These are phyloP conservation scores for Chymomyza caudatula DNA, from an alignment of 2,888 invertebrate species.

Conservation along the genomic window DNA sequence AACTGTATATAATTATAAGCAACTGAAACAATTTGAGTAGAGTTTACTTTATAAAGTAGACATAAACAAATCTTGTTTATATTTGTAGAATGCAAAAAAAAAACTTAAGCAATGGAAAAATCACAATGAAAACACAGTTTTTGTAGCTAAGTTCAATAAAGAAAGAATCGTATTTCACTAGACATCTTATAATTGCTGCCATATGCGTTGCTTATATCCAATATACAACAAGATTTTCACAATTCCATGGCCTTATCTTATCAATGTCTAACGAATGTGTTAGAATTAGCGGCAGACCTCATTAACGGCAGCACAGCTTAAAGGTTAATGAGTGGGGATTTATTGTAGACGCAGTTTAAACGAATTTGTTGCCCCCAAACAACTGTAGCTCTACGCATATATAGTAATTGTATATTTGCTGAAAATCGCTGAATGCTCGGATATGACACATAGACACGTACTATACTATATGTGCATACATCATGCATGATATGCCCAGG, in stretches of 20 bases:
- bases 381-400: background rate
- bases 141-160: conserved; percentile 15
- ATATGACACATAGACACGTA: background rate
- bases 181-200: conserved; percentile 20
- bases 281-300: conserved; percentile 22
- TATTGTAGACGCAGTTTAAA: background rate
- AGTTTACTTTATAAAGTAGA: background rate
- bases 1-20: background rate
- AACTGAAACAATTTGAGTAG: background rate
- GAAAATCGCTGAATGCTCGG: background rate
- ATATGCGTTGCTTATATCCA: conserved; percentile 23
- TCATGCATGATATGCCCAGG: background rate
- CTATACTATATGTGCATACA: too few relatives aligned
- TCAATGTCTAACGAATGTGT: conserved; percentile 24
- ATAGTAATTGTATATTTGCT: background rate
- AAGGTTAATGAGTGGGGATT: background rate
- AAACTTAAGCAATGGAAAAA: background rate
- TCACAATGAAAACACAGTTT: background rate
- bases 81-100: background rate
- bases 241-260: conserved; percentile 30
- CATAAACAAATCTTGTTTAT: background rate
- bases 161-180: background rate
- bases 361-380: background rate
- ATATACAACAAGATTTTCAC: background rate
- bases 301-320: background rate